Evolutionary conservation across 2,888 invertebrate genomes (phyloP).

Genomic region (Syrphus vitripennis): DNA sequence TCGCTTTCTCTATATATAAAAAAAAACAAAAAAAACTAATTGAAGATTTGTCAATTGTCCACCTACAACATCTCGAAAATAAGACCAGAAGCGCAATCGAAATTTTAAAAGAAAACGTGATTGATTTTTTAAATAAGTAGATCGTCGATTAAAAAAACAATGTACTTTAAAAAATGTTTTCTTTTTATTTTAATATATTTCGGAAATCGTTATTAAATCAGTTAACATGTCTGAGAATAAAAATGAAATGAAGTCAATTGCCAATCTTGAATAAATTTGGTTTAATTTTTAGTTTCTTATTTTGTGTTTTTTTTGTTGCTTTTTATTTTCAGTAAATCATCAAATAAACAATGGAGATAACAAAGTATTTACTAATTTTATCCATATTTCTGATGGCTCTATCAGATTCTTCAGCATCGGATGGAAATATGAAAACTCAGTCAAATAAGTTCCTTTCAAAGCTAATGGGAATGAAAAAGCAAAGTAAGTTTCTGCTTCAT

Average conservation of each 20-base stretch:
- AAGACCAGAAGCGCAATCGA: background rate
- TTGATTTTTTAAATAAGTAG: background rate
- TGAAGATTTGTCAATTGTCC: too few relatives aligned
- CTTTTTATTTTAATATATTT: background rate
- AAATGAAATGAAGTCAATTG: background rate
- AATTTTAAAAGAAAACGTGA: background rate
- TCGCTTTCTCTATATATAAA: background rate
- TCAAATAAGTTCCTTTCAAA: constrained; percentile 49
- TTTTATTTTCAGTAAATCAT: background rate
- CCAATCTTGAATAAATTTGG: background rate
- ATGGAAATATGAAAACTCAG: constrained; percentile 38
- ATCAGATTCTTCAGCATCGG: constrained; percentile 3
- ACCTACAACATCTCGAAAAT: background rate
- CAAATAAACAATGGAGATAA: constrained; percentile 24
- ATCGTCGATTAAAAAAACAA: background rate
- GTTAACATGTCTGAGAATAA: background rate
- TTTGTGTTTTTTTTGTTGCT: background rate
- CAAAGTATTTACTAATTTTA: constrained; percentile 31
- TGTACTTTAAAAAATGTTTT: background rate
- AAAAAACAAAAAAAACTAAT: too few relatives aligned
- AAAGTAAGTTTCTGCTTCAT: constrained; percentile 19
- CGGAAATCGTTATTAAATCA: background rate
- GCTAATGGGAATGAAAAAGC: constrained; percentile 54
- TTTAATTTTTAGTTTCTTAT: background rate
- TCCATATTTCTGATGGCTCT: constrained; percentile 46